Evolutionary conservation across 2,113 vertebrate species (phyloP).

Genomic region (Eira barbara): DNA sequence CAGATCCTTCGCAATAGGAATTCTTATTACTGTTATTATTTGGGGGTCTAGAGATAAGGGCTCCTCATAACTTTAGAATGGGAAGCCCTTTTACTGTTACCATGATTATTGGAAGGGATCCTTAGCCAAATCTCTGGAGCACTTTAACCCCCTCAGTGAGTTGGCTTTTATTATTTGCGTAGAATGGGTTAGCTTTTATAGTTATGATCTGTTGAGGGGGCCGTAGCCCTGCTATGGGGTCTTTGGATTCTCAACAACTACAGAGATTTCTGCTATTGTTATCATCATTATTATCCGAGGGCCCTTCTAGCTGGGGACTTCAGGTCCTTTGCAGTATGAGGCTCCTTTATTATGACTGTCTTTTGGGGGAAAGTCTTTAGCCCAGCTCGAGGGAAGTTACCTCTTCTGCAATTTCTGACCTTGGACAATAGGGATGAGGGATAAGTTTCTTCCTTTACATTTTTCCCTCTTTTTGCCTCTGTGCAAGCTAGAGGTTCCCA

Average conservation of each 20-base stretch:
- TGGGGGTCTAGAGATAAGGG: background rate
- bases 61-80: slow-evolving; percentile 10
- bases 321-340: background rate
- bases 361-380: background rate
- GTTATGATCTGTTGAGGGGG: background rate
- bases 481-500: background rate
- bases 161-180: background rate
- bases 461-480: background rate
- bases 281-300: background rate
- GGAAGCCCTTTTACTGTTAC: background rate
- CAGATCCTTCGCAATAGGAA: background rate
- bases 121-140: background rate
- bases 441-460: background rate
- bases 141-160: background rate
- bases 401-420: background rate
- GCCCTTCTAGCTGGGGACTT: background rate
- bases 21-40: background rate
- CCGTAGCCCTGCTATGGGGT: background rate
- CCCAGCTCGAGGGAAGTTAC: background rate
- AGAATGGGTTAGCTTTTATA: background rate
- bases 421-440: background rate
- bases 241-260: background rate
- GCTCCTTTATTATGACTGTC: background rate
- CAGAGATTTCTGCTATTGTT: background rate
- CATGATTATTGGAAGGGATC: background rate